Percentiles rank a stretch among this genome's conserved stretches.
Conservation (phyloP, 2,888 invertebrate species). For the Cephus sareptanus region DNA sequence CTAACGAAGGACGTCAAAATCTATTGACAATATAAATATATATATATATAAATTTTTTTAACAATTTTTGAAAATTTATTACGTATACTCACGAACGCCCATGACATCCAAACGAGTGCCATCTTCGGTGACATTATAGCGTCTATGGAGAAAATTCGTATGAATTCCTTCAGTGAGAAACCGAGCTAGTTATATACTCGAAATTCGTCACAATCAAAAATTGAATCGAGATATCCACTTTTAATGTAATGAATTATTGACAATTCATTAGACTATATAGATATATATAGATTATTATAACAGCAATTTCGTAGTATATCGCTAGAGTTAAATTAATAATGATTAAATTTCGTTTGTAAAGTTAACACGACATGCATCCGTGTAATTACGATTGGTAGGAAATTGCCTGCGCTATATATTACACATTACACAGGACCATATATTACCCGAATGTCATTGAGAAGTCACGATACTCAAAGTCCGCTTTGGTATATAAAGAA, state of each 20-base stretch:
- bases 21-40: no score
- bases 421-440: background rate
- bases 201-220: background rate
- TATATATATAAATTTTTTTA: no score
- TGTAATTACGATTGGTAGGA: background rate
- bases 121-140: no score
- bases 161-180: no score
- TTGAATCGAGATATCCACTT: background rate
- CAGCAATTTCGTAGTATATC: background rate
- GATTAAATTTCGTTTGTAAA: background rate
- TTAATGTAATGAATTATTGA: background rate
- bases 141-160: no score
- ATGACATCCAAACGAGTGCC: no score
- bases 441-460: background rate
- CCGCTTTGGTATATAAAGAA: no score
- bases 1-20: no score
- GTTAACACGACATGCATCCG: background rate
- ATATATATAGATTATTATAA: background rate
- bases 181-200: background rate
- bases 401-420: background rate
- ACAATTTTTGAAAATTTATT: no score
- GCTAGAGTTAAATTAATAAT: no score
- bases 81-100: no score
- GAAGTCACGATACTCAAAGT: no score
- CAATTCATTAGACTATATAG: background rate